Conservation (phyloP, 2,888 invertebrate species). For the Parnassius apollo region DNA sequence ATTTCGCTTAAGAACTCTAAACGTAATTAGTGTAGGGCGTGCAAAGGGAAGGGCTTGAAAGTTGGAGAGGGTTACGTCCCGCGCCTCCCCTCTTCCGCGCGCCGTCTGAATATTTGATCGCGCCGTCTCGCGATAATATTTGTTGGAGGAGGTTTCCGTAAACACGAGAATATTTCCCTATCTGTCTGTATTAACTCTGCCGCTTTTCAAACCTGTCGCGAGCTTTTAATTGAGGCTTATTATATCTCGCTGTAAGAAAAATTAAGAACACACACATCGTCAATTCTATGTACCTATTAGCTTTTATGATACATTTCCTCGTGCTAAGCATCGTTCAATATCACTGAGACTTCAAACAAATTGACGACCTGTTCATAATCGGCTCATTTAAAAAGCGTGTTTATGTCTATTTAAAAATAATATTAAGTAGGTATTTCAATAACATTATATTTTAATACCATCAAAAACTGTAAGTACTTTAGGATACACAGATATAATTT, state of each 20-base stretch:
- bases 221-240: conserved; percentile 75
- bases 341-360: conserved; percentile 56
- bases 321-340: conserved; percentile 48
- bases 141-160: conserved; percentile 78
- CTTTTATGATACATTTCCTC: conserved; percentile 60
- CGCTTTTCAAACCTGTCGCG: conserved; percentile 73
- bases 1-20: conserved; percentile 86
- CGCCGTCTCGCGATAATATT: conserved; percentile 79
- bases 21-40: conserved; percentile 85
- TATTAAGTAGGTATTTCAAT: conserved; percentile 1
- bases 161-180: conserved; percentile 75
- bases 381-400: conserved; percentile 1
- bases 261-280: conserved; percentile 73
- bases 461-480: conserved; percentile 15
- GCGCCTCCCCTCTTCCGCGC: conserved; percentile 60
- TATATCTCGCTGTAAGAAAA: conserved; percentile 75
- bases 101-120: conserved; percentile 79
- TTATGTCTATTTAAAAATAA: conserved; percentile 8
- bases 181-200: conserved; percentile 68
- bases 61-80: conserved; percentile 82
- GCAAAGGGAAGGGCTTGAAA: conserved; percentile 83
- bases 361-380: conserved; percentile 14
- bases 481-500: neutral
- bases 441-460: conserved; percentile 16
- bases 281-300: conserved; percentile 71